Evolutionary conservation across 2,888 invertebrate species (phyloP).

Genomic region (Himalopsyche kuldschensis): DNA sequence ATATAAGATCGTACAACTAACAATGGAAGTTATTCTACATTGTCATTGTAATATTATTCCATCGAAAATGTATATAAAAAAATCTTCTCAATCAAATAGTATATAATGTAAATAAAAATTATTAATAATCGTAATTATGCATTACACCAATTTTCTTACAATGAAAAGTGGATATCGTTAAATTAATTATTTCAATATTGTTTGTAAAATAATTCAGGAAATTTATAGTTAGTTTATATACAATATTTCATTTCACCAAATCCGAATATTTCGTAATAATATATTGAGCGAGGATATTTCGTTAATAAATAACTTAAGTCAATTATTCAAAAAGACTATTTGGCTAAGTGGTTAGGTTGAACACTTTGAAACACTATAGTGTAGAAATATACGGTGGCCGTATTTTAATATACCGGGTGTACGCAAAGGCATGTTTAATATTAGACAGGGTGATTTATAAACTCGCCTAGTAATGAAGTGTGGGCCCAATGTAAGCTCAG

Average conservation of each 20-base stretch:
- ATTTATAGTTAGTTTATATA: too few relatives aligned
- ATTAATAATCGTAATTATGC: too few relatives aligned
- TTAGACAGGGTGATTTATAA: conserved; percentile 62
- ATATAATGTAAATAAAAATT: too few relatives aligned
- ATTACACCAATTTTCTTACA: too few relatives aligned
- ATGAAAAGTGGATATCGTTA: too few relatives aligned
- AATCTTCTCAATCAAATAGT: too few relatives aligned
- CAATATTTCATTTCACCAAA: not conserved
- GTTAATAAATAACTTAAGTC: not conserved
- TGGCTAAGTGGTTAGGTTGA: not conserved
- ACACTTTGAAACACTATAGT: not conserved
- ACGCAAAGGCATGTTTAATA: conserved; percentile 60
- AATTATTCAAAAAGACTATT: not conserved
- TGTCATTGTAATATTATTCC: too few relatives aligned
- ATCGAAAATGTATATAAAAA: too few relatives aligned
- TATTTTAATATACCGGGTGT: conserved; percentile 36
- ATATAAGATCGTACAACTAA: too few relatives aligned
- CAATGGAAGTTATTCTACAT: too few relatives aligned
- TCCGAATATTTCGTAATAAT: not conserved
- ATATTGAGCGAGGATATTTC: not conserved
- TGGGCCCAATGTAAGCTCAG: conserved; percentile 29
- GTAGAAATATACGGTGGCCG: conserved; percentile 8
- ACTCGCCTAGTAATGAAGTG: conserved; percentile 47
- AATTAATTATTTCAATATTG: too few relatives aligned
- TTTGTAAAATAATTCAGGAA: too few relatives aligned